Conservation (phyloP, 1,140 invertebrate species). For the Calephelis nemesis region DNA sequence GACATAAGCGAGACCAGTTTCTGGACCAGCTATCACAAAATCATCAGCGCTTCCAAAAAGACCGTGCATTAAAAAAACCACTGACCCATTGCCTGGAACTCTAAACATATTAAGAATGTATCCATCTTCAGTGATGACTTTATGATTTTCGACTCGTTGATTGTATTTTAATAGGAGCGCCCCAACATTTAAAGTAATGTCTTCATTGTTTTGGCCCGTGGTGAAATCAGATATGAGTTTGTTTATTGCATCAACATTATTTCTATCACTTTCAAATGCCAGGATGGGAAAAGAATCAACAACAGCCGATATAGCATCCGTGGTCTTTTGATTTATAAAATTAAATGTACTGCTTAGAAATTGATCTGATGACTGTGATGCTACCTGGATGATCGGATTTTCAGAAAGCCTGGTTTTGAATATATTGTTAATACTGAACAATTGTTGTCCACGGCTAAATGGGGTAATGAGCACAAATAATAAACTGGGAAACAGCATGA, state of each 20-base stretch:
- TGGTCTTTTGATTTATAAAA: too few relatives aligned
- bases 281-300: background rate
- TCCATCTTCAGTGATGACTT: constrained; percentile 78
- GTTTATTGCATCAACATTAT: background rate
- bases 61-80: constrained; percentile 81
- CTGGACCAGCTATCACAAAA: constrained; percentile 72
- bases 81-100: constrained; percentile 50
- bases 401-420: too few relatives aligned
- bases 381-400: too few relatives aligned
- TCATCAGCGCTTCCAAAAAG: constrained; percentile 77
- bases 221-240: constrained; percentile 4
- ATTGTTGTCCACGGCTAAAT: too few relatives aligned
- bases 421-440: too few relatives aligned
- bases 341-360: too few relatives aligned
- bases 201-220: background rate
- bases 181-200: background rate
- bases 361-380: too few relatives aligned
- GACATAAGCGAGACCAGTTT: constrained; percentile 58
- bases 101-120: constrained; percentile 78
- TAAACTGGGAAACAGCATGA: too few relatives aligned
- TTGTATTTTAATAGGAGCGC: constrained; percentile 48
- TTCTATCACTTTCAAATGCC: background rate
- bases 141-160: constrained; percentile 76
- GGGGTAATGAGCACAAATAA: too few relatives aligned
- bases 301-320: too few relatives aligned